Base-by-base conservation (phyloP, 53 echinoderm and acorn worm species). In the Actinopyga echinites region DNA sequence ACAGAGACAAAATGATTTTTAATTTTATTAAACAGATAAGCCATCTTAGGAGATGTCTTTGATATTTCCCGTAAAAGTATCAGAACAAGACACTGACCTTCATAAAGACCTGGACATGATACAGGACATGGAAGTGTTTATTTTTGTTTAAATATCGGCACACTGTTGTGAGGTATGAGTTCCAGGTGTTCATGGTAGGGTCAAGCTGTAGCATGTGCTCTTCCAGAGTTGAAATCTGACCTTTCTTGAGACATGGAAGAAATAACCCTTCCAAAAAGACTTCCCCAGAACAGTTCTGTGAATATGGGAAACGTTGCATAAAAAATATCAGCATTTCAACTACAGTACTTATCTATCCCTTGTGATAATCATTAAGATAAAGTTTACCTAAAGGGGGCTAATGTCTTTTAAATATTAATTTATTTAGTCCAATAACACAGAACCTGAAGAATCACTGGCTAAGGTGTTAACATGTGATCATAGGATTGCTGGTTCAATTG, bases 71-170 rank as follows among this genome's bases (percentile, higher is more conserved):
- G 5, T 40, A 40, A 40, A 40, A 6, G 4, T 6, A 6, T 40
- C 40, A 40, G 8, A 40, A 6, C 40, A 8, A 40, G 8, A 49
- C 9, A 49, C 85, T 42, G 30, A 92, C 97, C 97, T 96, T 96
- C 93, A 96, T 96, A 58, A 94, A 96, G 36, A 96, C 86, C 91
- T 96, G 97, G 30, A 94, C 35, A 25, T 94, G 88, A 59, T 96
- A 96, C 32, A 96, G 92, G 35, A 96, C 92, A 74, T 94, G 97
- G 45, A 75, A 74, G 75, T 88, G 86, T 30, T 80, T 84, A 23
- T 92, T 83, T 20, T 88, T 83, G 67, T 91, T 94, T 44, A 94
- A 86, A 69, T 96, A 86, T 28, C 88, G 81, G 58, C 97, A 96
- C 24, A 92, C 75, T 22, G 92, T 86, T 1, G 93, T 96, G 3